phyloP scores from a whole-genome alignment of 2,888 invertebrate species.

The Caenorhabditis doughertyi region DNA sequence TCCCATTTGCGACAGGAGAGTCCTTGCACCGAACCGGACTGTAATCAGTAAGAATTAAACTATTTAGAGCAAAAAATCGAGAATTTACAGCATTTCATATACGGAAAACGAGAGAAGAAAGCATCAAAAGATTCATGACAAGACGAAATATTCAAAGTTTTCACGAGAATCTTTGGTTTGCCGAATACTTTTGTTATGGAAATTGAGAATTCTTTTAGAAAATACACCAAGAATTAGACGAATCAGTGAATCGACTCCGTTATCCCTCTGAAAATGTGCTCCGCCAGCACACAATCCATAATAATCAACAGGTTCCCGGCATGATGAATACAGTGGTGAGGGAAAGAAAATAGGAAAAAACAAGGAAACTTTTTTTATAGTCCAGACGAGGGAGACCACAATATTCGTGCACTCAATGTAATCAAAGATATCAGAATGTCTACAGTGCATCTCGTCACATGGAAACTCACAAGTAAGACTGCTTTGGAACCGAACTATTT shows the following conservation, averaged over 20 bases:
- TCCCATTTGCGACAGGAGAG: slow-evolving; percentile 45
- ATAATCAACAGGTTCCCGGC: slow-evolving; percentile 15
- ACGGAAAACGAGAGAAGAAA: slow-evolving; percentile 44
- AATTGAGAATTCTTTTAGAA: no score
- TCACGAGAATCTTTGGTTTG: slow-evolving; percentile 7
- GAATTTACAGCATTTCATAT: slow-evolving; percentile 37
- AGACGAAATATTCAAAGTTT: slow-evolving; percentile 15
- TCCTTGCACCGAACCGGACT: slow-evolving; percentile 32
- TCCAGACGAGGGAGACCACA: slow-evolving; percentile 23
- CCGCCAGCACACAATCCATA: neutral
- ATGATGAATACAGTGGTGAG: slow-evolving; percentile 9
- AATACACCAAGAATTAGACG: neutral
- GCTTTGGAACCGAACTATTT: no score
- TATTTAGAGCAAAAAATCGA: neutral
- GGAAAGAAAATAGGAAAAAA: neutral
- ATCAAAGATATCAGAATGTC: slow-evolving; percentile 4
- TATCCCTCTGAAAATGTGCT: slow-evolving; percentile 31
- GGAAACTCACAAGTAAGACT: slow-evolving; percentile 38
- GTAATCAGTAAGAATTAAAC: slow-evolving; percentile 42
- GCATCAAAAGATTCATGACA: slow-evolving; percentile 50
- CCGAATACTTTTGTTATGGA: no score
- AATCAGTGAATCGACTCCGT: no score
- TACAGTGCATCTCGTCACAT: slow-evolving; percentile 29
- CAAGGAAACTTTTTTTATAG: slow-evolving; percentile 21
- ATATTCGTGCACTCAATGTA: slow-evolving; percentile 38